Evolutionary conservation across 2,888 invertebrate genomes (phyloP).

Genomic region (Cosmia pyralina): DNA sequence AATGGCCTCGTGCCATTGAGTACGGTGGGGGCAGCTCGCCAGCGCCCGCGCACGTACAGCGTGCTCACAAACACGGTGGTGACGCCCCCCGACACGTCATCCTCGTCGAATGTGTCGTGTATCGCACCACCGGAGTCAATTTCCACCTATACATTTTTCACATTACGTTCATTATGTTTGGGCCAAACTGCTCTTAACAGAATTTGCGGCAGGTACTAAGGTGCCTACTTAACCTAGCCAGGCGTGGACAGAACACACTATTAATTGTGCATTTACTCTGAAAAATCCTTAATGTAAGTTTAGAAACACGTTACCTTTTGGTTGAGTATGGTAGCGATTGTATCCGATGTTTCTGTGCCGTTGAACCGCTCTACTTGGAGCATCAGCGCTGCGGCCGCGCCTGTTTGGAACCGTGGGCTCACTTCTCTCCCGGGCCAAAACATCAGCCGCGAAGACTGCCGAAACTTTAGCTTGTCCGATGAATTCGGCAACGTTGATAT

Average conservation of each 20-base stretch:
- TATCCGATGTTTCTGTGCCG: slow-evolving; percentile 72
- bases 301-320: slow-evolving; percentile 73
- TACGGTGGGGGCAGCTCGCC: slow-evolving; percentile 85
- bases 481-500: slow-evolving; percentile 76
- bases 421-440: slow-evolving; percentile 68
- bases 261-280: neutral
- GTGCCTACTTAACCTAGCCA: neutral
- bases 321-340: slow-evolving; percentile 75
- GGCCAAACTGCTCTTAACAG: neutral
- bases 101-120: slow-evolving; percentile 83
- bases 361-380: slow-evolving; percentile 74
- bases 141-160: slow-evolving; percentile 74
- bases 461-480: slow-evolving; percentile 75
- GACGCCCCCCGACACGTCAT: slow-evolving; percentile 77
- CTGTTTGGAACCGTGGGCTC: slow-evolving; percentile 65
- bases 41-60: slow-evolving; percentile 81
- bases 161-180: neutral
- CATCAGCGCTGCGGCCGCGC: slow-evolving; percentile 69
- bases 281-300: neutral
- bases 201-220: neutral
- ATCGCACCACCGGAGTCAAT: slow-evolving; percentile 82
- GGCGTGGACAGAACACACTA: neutral
- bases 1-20: slow-evolving; percentile 82
- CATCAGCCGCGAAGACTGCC: slow-evolving; percentile 79
- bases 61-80: slow-evolving; percentile 78